These are phyloP conservation scores for Drosophila barbarae DNA, from an alignment of 2,888 invertebrate species.

Conservation along the genomic window DNA sequence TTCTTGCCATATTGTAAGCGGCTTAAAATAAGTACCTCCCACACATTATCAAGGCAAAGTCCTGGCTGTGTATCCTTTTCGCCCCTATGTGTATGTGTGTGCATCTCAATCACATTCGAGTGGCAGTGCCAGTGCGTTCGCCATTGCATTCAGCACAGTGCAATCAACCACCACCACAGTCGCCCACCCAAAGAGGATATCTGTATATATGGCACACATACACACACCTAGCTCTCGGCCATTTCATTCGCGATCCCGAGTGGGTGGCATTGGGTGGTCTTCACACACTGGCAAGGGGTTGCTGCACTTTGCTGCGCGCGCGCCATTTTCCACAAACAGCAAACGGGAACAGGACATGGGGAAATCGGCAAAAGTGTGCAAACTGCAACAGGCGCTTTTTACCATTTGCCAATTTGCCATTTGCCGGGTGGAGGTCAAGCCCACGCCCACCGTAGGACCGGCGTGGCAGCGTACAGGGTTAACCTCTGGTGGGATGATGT, in stretches of 20 bases:
- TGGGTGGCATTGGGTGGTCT: constrained; percentile 13
- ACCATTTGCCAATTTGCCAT: background rate
- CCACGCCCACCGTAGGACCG: constrained; percentile 17
- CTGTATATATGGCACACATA: background rate
- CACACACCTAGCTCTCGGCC: constrained; percentile 17
- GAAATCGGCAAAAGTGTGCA: background rate
- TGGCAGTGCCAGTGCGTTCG: constrained; percentile 1
- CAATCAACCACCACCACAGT: constrained; percentile 19
- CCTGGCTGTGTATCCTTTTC: background rate
- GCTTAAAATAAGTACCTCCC: constrained; percentile 5
- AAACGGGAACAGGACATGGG: background rate
- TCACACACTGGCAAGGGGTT: constrained; percentile 58
- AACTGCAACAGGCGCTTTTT: constrained; percentile 37
- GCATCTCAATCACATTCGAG: constrained; percentile 12
- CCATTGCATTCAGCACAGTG: constrained; percentile 29
- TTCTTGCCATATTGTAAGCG: constrained; percentile 1
- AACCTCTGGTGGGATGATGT: constrained; percentile 34
- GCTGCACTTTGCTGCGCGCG: constrained; percentile 66
- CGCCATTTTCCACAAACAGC: constrained; percentile 57
- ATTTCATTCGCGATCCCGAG: constrained; percentile 26
- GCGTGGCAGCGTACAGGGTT: background rate
- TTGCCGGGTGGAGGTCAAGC: constrained; percentile 17
- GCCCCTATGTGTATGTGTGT: background rate
- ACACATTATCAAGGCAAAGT: background rate
- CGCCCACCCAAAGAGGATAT: constrained; percentile 9